These are phyloP conservation scores for Pangasianodon gigas DNA, from an alignment of 2,113 vertebrate species.

Conservation along the genomic window DNA sequence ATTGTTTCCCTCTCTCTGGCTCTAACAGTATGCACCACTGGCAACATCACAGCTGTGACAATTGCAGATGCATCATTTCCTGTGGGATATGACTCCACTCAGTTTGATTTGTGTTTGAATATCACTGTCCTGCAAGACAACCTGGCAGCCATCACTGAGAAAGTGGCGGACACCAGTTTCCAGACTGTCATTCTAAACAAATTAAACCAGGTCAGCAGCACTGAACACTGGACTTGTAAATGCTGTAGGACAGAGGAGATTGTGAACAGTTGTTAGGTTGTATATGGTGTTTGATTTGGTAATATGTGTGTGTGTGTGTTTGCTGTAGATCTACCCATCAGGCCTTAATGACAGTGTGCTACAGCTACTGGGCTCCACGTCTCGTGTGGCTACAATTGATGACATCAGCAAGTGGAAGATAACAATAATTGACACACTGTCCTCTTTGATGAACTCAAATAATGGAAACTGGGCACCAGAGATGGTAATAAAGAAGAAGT, in stretches of 20 bases:
- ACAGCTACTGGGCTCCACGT: constrained; percentile 45
- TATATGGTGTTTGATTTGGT: neutral
- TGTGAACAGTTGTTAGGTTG: neutral
- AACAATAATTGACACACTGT: constrained; percentile 52
- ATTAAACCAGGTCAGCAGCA: constrained; percentile 51
- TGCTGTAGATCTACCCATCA: constrained; percentile 45
- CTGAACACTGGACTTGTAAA: neutral
- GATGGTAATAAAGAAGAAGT: constrained; percentile 30
- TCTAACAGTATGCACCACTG: constrained; percentile 25
- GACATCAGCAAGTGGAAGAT: constrained; percentile 60
- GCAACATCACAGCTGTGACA: constrained; percentile 40
- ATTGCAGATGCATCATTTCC: constrained; percentile 50
- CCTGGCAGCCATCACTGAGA: constrained; percentile 50
- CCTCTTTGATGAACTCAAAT: constrained; percentile 47
- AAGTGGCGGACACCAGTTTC: constrained; percentile 41
- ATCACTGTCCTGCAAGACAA: constrained; percentile 40
- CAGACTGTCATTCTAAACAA: constrained; percentile 49
- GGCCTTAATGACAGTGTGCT: constrained; percentile 52
- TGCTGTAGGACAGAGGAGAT: neutral
- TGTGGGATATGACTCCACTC: constrained; percentile 20
- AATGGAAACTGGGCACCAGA: constrained; percentile 53
- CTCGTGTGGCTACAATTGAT: constrained; percentile 40
- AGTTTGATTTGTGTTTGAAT: constrained; percentile 51
- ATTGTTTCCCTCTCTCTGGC: neutral
- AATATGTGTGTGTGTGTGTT: neutral